Percentiles rank a stretch among this genome's conserved stretches.
Conservation (phyloP, 2,888 invertebrate genomes). For the Imbricaverruca yamaguchii region DNA sequence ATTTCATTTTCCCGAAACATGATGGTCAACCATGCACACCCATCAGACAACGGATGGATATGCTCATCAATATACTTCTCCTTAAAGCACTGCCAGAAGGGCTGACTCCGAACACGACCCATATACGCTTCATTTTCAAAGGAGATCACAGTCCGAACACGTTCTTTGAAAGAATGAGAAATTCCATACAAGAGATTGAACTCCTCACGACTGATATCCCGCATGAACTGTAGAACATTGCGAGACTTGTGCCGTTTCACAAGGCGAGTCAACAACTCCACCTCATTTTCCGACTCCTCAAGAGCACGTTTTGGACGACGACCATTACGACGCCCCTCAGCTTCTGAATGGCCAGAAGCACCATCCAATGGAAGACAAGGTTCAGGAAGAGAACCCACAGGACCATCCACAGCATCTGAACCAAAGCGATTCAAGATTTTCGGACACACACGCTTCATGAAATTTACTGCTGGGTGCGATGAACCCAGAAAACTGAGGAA, state of each 20-base stretch:
- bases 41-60: neutral
- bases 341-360: neutral
- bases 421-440: neutral
- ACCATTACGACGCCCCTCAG: neutral
- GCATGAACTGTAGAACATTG: neutral
- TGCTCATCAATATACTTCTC: neutral
- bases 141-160: neutral
- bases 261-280: neutral
- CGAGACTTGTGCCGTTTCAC: neutral
- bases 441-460: neutral
- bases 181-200: neutral
- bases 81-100: neutral
- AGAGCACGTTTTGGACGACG: no score
- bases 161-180: neutral
- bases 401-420: neutral
- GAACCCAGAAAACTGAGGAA: neutral
- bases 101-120: neutral
- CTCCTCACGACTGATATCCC: neutral
- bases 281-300: neutral
- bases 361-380: no score
- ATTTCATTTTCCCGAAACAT: neutral
- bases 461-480: neutral
- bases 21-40: neutral
- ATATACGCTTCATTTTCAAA: neutral
- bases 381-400: no score